Evolutionary conservation across 2,888 invertebrate species (phyloP), one percentile per base, ranked within the genome.

Genomic region (Trileptium ribeirensis): DNA sequence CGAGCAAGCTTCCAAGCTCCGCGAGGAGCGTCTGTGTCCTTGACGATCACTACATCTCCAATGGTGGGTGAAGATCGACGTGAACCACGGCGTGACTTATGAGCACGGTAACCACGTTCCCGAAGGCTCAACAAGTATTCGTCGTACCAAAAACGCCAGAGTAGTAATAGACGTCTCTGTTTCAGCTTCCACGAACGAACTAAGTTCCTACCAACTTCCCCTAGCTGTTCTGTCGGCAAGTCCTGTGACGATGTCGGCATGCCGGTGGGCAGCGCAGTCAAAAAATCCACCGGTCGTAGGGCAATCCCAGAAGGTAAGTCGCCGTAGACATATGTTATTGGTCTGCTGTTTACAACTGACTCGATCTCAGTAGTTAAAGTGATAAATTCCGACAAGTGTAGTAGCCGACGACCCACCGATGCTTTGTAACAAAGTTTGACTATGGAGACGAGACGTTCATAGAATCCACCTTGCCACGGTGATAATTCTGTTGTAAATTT

Each of bases 401-500:
- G 91, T 90, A 85, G 85, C 1, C 87, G 84, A 67, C 85, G 86
- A 15, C 89, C 88, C 0, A 90, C 82, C 3, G 87, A 84, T 79
- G 86, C 85, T 24, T 87, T 81, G 29, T 90, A 81, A 15, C 89
- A 79, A 15, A 82, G 81, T 83, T 90, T 90, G 1, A 89, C 64
- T 3, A 88, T 78, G 8, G 87, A 85, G 19, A 90, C 85, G 1
- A 90, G 83, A 31, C 89, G 83, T 84, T 90, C 89, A 86, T 88
- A 90, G 84, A 87, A 88, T 67, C 90, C 89, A 77, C 89, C 89
- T 89, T 88, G 88, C 89, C 90, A 90, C 0, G 89, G 84, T 1
- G 89, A 87, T 0, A 86, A 83, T 1, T 89, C 89, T 1, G 88
- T 87, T 79, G 88, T 90, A 82, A 89, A 90, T n/a, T 83, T 83